Evolutionary conservation across 2,113 vertebrate species (phyloP), one percentile per base, ranked within the genome.

Genomic region (Sisor rabdophorus): DNA sequence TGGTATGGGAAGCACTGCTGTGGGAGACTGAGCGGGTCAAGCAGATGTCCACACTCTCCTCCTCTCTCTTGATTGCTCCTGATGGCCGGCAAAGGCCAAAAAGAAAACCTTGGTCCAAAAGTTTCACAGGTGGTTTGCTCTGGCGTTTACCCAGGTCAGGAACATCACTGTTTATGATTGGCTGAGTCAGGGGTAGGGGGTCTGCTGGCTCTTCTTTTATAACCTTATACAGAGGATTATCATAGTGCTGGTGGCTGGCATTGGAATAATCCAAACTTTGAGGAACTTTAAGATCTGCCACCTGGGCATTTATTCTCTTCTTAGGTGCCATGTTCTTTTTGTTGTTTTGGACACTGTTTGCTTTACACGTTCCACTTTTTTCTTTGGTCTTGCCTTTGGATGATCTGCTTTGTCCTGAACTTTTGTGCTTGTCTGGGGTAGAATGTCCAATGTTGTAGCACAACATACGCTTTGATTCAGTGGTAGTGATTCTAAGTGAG

Each of bases 191-290:
- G 1, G 91, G 89, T 71, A 93, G 72, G 0, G 89, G 90, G 0
- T 93, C 92, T 19, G 87, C 86, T 4, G 92, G 91, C 79, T 93
- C 92, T 70, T 92, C 88, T 84, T 93, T 93, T 76, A 93, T 92
- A 32, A 88, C 87, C 85, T 83, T 92, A 71, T 91, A 91, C 50
- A 92, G 79, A 56, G 88, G 85, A 72, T 91, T 87, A 77, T 20
- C 85, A 69, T 89, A 84, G 36, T 87, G 85, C 0, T 85, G 75
- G 13, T 84, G 30, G 82, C 71, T 65, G 68, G 79, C 22, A 28
- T 73, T 13, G 80, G 73, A 58, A 76, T 64, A 48, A 56, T 59
- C 65, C 80, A 73, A 72, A 40, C 69, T 30, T 48, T 48, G 80
- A 82, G 26, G 28, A 50, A 61, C 53, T 32, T 71, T 68, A 17